Evolutionary conservation across 2,797 vertebrate species (phyloP).

Genomic region (Tokudaia tokunoshimensis): DNA sequence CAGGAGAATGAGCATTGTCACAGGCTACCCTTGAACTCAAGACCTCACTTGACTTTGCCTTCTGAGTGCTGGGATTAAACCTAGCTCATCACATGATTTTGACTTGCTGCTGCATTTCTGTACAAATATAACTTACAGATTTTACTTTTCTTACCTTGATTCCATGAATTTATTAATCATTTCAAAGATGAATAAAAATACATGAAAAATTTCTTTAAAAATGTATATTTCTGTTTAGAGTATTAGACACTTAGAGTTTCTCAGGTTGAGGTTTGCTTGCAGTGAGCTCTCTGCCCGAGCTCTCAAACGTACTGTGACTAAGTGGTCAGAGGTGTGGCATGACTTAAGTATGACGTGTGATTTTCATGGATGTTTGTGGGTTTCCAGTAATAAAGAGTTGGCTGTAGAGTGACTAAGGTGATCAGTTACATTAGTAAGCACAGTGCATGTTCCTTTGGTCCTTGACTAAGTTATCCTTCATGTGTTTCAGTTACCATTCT

Average conservation of each 20-base stretch:
- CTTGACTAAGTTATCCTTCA: neutral
- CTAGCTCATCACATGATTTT: neutral
- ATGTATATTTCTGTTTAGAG: neutral
- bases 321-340: neutral
- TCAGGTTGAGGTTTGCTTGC: neutral
- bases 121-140: neutral
- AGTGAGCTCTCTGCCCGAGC: neutral
- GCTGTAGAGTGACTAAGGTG: neutral
- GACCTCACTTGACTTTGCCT: neutral
- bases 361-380: neutral
- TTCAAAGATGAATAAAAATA: neutral
- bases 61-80: neutral
- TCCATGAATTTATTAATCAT: neutral
- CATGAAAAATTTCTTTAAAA: conserved; percentile 35
- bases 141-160: conserved; percentile 38
- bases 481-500: conserved; percentile 93
- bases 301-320: neutral
- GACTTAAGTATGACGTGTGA: neutral
- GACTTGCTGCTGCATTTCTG: neutral
- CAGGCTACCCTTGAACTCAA: neutral
- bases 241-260: neutral
- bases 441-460: neutral
- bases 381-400: neutral
- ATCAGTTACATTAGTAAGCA: neutral
- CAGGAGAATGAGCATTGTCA: neutral